Evolutionary conservation across 2,888 invertebrate species (phyloP), one percentile per base, ranked within the genome.

Genomic region (Heliconius ethilla): DNA sequence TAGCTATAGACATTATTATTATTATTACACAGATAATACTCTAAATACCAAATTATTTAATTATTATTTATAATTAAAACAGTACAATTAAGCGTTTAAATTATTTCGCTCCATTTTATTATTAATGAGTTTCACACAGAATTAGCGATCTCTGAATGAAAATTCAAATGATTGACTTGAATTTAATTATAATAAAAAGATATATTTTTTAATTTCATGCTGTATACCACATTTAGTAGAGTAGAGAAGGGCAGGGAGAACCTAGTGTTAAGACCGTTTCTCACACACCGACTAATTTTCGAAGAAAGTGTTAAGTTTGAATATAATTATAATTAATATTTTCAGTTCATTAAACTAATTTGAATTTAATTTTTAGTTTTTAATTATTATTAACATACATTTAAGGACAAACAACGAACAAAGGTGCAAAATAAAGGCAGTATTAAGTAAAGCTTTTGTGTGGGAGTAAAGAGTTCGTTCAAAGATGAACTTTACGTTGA

Each of bases 111-210:
- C 51, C 18, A 51, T 51, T 51, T 7, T 59, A 10, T 59, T 59
- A n/a, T 59, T 59, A 59, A 59, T 59, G 10, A 59, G n/a, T 59
- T 59, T 59, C 59, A 59, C 59, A n/a, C 67, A 37, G 67, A 33
- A 29, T 67, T 33, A 37, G 33, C 37, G 22, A 67, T 33, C 22
- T 37, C n/a, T n/a, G 59, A 59, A 59, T 59, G n/a, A 59, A n/a
- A 59, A 59, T 10, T 59, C n/a, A 10, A n/a, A 59, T n/a, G 59
- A n/a, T 3, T 59, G 3, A 59, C 18, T 59, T 59, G 1, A n/a
- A 59, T 59, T n/a, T 59, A 59, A 59, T n/a, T 59, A 59, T 59
- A n/a, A 59, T n/a, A n/a, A 59, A 59, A 59, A n/a, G 22, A n/a
- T 51, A 51, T 51, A 22, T 18, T 51, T 18, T 18, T 51, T 51